Conservation (phyloP, 2,113 vertebrate species). For the Spermophilus dauricus region DNA sequence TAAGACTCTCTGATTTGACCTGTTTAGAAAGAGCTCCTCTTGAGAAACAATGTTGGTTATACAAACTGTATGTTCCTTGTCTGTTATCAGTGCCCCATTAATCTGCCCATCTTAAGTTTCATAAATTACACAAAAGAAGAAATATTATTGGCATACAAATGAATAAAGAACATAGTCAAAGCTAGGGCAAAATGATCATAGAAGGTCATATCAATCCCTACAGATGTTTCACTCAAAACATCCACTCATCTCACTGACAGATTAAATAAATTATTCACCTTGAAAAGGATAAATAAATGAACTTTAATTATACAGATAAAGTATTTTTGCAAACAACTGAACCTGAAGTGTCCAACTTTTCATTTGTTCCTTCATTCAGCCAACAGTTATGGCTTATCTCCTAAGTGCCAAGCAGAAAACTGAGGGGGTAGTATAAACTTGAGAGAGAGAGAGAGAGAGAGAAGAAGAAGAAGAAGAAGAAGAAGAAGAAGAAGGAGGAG, state of each 20-base stretch:
- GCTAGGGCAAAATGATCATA: not conserved
- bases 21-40: not conserved
- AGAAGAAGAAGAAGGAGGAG: too few relatives aligned
- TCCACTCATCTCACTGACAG: not conserved
- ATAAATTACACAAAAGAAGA: not conserved
- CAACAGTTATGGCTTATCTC: not conserved
- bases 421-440: not conserved
- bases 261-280: not conserved
- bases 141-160: not conserved
- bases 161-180: not conserved
- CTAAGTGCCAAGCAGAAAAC: fast-evolving
- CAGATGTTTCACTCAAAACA: not conserved
- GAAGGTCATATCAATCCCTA: too few relatives aligned
- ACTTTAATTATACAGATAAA: not conserved
- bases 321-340: not conserved
- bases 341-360: not conserved
- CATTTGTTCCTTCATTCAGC: not conserved
- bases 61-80: not conserved
- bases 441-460: too few relatives aligned
- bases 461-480: too few relatives aligned
- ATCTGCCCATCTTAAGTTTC: not conserved
- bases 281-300: not conserved
- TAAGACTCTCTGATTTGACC: not conserved
- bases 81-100: not conserved
- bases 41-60: not conserved